These are phyloP conservation scores for Equus quagga DNA, from an alignment of 2,113 vertebrate species.

Conservation along the genomic window DNA sequence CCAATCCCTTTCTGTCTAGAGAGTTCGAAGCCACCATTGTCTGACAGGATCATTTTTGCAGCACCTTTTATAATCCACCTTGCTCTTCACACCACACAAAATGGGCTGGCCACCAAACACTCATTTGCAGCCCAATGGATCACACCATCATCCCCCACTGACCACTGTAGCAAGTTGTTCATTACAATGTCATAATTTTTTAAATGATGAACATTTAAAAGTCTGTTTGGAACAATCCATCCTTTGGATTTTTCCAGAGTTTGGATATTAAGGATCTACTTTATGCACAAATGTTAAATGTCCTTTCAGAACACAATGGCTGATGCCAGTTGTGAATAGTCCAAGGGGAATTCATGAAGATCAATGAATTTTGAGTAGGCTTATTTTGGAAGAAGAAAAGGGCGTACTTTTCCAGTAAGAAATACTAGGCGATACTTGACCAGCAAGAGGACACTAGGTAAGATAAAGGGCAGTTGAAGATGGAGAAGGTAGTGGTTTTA, in stretches of 20 bases:
- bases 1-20: not conserved
- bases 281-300: not conserved
- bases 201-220: conserved; percentile 11
- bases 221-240: not conserved
- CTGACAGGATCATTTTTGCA: not conserved
- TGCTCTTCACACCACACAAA: not conserved
- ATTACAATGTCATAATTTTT: not conserved
- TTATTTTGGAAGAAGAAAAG: not conserved
- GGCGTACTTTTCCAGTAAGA: not conserved
- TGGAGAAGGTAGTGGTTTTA: not conserved
- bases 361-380: conserved; percentile 18
- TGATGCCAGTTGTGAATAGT: not conserved
- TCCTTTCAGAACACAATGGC: not conserved
- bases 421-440: not conserved
- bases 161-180: not conserved
- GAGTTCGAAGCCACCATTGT: not conserved
- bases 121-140: not conserved
- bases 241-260: not conserved
- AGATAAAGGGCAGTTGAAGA: not conserved
- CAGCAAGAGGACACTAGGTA: not conserved
- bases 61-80: not conserved
- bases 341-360: conserved; percentile 25
- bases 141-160: not conserved
- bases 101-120: too few species aligned
- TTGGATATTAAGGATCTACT: not conserved